Evolutionary conservation across 2,888 invertebrate genomes (phyloP).

Genomic region (Drosophila ezoana): DNA sequence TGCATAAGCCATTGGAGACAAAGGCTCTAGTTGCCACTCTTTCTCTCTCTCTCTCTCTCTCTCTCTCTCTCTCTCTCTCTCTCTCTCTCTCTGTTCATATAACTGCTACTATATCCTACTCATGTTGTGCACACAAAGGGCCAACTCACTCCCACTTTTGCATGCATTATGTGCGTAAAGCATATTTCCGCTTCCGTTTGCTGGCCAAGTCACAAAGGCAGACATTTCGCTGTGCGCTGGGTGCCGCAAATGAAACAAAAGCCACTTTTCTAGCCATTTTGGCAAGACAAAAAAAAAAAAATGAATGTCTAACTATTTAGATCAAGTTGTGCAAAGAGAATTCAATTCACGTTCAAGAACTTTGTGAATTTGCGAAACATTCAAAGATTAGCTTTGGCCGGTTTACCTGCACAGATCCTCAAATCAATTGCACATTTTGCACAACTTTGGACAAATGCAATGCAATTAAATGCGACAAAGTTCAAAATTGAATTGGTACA

Average conservation of each 20-base stretch:
- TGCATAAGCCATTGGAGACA: conserved; percentile 62
- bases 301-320: conserved; percentile 34
- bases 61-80: background rate
- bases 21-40: conserved; percentile 41
- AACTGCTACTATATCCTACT: conserved; percentile 3
- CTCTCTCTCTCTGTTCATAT: background rate
- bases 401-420: conserved; percentile 68
- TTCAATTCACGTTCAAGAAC: conserved; percentile 41
- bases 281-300: conserved; percentile 4
- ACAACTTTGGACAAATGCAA: conserved; percentile 69
- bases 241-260: conserved; percentile 42
- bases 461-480: conserved; percentile 80
- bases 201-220: conserved; percentile 38
- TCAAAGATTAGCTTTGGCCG: conserved; percentile 40
- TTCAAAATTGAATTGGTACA: conserved; percentile 72
- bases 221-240: conserved; percentile 14
- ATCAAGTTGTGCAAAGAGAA: conserved; percentile 50
- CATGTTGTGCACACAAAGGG: conserved; percentile 2
- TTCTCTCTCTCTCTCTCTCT: conserved; percentile 2
- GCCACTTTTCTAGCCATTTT: conserved; percentile 30
- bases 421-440: conserved; percentile 67
- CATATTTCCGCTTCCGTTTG: conserved; percentile 64
- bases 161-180: conserved; percentile 61
- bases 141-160: conserved; percentile 16
- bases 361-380: conserved; percentile 33